phyloP scores from a whole-genome alignment of 2,797 vertebrate genomes.

The Aplochiton taeniatus region DNA sequence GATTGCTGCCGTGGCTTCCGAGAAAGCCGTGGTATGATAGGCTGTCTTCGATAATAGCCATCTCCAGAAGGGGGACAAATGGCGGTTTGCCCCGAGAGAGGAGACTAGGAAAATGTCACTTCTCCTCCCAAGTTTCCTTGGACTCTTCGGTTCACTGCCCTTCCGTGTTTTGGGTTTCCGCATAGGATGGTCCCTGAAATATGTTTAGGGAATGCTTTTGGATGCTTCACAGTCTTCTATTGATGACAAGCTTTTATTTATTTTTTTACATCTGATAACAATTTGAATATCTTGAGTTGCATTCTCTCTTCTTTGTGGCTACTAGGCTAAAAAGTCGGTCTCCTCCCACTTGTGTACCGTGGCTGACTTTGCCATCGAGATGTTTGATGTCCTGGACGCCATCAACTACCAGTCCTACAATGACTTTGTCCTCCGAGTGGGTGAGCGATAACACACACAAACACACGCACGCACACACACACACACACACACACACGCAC shows the following conservation, averaged over 20 bases:
- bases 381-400: conserved; percentile 97
- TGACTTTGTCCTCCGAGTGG: conserved; percentile 95
- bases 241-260: no score
- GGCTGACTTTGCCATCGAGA: conserved; percentile 95
- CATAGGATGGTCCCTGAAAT: no score
- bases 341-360: conserved; percentile 90
- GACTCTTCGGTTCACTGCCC: neutral
- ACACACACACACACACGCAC: neutral
- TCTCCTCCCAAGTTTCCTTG: neutral
- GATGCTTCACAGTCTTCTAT: no score
- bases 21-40: conserved; percentile 3
- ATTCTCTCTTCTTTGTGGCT: conserved; percentile 14
- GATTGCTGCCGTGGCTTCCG: conserved; percentile 14
- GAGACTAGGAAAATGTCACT: conserved; percentile 1
- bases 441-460: conserved; percentile 72
- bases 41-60: neutral
- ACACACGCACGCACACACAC: neutral
- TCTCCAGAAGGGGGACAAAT: conserved; percentile 11
- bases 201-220: no score
- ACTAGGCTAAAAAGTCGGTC: conserved; percentile 89
- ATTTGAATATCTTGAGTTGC: neutral
- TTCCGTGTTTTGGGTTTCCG: no score
- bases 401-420: conserved; percentile 99
- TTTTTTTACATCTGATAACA: no score
- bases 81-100: neutral